Evolutionary conservation across 2,797 vertebrate species (phyloP).

Genomic region (Pachyuromys duprasi): DNA sequence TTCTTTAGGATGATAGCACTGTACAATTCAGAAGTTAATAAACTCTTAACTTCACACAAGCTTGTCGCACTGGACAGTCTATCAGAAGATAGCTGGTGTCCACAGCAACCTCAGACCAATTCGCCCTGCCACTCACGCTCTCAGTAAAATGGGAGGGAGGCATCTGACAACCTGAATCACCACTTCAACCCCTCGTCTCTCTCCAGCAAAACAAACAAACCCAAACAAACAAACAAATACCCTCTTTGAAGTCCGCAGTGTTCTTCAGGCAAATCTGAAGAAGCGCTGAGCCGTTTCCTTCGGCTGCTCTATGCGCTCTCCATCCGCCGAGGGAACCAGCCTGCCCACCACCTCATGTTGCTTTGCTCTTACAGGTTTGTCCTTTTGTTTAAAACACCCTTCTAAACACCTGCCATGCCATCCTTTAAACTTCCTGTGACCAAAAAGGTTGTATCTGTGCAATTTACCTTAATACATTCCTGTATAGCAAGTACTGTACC

Average conservation of each 20-base stretch:
- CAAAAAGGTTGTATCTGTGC: not conserved
- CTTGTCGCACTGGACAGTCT: slow-evolving; percentile 30
- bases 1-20: slow-evolving; percentile 58
- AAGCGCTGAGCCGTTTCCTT: not conserved
- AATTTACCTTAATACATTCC: not conserved
- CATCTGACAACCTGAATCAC: not conserved
- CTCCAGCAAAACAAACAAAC: too few relatives aligned
- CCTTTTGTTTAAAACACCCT: not conserved
- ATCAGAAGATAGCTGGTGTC: slow-evolving; percentile 14
- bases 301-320: not conserved
- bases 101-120: not conserved
- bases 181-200: too few relatives aligned
- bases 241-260: not conserved
- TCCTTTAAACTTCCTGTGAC: slow-evolving; percentile 7
- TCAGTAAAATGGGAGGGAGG: not conserved
- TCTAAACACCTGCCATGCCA: not conserved
- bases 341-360: not conserved
- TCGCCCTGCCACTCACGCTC: not conserved
- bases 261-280: not conserved
- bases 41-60: slow-evolving; percentile 72
- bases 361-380: not conserved
- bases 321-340: not conserved
- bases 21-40: slow-evolving; percentile 75
- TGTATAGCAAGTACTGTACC: not conserved
- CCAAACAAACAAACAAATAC: not conserved